Evolutionary conservation across 2,113 vertebrate genomes (phyloP).

Genomic region (Thomomys bottae): DNA sequence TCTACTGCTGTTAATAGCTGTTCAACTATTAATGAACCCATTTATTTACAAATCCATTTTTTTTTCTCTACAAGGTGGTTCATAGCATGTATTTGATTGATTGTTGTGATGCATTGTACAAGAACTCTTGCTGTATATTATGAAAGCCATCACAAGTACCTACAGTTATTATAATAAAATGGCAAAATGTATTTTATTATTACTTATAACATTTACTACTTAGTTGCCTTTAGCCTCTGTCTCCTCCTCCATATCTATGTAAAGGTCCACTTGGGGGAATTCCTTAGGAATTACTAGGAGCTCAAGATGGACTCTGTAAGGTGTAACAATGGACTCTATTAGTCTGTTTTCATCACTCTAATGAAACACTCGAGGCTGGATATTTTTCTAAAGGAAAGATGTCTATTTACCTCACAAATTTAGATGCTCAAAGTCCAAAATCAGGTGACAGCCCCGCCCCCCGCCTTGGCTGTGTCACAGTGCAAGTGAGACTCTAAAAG

Average conservation of each 20-base stretch:
- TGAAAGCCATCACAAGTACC: background rate
- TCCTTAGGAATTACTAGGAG: background rate
- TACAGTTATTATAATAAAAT: background rate
- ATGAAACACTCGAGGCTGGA: background rate
- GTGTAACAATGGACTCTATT: background rate
- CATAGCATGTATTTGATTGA: background rate
- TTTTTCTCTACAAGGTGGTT: background rate
- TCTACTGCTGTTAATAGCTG: background rate
- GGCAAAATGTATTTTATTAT: background rate
- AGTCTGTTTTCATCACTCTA: background rate
- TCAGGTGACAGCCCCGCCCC: no score
- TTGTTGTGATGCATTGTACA: background rate
- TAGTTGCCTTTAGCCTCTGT: background rate
- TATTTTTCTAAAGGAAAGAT: background rate
- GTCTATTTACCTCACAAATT: background rate
- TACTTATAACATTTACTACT: background rate
- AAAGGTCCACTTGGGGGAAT: background rate
- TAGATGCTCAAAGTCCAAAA: background rate
- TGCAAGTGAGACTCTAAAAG: background rate
- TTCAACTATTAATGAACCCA: background rate
- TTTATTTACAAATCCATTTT: background rate
- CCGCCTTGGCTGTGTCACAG: background rate
- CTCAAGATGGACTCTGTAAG: background rate
- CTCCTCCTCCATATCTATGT: background rate
- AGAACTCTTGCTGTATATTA: background rate